Evolutionary conservation across 2,113 vertebrate species (phyloP).

Genomic region (Mixornis gularis): DNA sequence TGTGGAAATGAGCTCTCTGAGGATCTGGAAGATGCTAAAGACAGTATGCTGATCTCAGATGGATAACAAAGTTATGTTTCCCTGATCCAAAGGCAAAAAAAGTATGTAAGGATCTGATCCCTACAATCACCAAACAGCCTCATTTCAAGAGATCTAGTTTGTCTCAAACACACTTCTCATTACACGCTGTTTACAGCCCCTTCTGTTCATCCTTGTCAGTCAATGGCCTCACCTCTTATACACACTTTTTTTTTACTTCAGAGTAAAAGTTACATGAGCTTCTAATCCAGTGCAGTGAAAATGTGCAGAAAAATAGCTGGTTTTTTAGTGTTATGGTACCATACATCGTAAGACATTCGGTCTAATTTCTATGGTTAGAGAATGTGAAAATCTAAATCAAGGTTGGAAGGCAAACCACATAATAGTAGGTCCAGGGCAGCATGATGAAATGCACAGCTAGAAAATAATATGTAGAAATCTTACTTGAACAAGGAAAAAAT

Average conservation of each 20-base stretch:
- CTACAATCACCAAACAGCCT: not conserved
- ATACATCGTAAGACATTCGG: not conserved
- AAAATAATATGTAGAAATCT: not conserved
- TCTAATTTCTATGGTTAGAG: not conserved
- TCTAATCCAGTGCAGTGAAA: not conserved
- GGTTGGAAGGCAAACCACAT: not conserved
- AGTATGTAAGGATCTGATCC: not conserved
- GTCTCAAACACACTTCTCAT: not conserved
- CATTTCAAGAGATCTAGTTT: not conserved
- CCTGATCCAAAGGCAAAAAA: not conserved
- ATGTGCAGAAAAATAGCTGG: not conserved
- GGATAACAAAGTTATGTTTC: not conserved
- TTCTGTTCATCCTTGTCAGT: not conserved
- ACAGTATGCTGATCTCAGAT: not conserved
- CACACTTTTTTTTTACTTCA: not conserved
- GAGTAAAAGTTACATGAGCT: not conserved
- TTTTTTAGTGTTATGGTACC: not conserved
- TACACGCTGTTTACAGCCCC: accelerated
- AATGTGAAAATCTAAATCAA: not conserved
- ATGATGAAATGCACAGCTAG: not conserved
- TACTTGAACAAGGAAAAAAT: not conserved
- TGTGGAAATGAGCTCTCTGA: not conserved
- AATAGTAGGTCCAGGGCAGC: not conserved
- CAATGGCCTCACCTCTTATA: not conserved
- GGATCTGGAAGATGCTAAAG: not conserved